Percentiles rank a stretch among this genome's conserved stretches.
phyloP scores from a whole-genome alignment of 2,797 vertebrate genomes.

The Sarcophilus harrisii region DNA sequence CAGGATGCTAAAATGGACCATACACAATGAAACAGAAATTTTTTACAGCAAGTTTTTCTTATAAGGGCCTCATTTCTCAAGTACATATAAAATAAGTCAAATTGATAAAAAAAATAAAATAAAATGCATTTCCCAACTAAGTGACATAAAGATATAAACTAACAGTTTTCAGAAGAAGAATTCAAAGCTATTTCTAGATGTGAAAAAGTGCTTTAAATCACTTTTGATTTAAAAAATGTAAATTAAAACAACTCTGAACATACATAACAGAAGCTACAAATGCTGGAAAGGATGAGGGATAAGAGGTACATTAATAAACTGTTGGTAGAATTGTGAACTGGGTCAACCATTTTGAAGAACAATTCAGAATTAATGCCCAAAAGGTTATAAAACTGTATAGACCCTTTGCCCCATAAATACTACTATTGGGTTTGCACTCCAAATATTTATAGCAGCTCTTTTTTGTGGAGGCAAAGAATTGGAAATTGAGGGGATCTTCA shows the following conservation, averaged over 20 bases:
- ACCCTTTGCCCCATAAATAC: background rate
- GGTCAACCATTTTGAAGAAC: background rate
- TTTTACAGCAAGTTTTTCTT: background rate
- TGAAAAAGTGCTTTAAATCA: background rate
- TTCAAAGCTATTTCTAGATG: background rate
- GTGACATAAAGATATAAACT: background rate
- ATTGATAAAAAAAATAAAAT: background rate
- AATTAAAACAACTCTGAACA: background rate
- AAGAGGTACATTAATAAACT: background rate
- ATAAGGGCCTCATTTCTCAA: background rate
- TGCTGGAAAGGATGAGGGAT: background rate
- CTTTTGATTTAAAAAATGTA: background rate
- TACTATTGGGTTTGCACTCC: background rate
- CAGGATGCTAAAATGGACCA: background rate
- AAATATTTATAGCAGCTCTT: background rate
- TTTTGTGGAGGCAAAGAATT: background rate
- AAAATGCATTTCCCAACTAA: background rate
- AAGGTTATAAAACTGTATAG: background rate
- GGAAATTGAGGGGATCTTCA: background rate
- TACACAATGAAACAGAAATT: background rate
- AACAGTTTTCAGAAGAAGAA: background rate
- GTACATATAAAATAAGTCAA: background rate
- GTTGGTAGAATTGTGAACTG: background rate
- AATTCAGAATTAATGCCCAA: background rate
- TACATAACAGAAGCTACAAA: background rate